Conservation (phyloP, 2,113 vertebrate species). For the Osmerus mordax region DNA sequence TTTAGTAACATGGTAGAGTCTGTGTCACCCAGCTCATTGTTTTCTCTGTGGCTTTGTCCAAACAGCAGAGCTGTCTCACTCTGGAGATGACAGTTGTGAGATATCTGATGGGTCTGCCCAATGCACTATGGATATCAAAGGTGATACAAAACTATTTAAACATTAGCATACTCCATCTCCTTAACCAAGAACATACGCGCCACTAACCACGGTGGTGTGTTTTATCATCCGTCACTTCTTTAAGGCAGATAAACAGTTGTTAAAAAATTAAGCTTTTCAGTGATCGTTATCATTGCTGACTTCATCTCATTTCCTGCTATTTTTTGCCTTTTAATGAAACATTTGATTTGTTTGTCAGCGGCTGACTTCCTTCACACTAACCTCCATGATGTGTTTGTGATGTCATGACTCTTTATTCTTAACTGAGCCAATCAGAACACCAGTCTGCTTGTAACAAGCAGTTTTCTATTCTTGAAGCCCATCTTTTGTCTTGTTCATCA, state of each 20-base stretch:
- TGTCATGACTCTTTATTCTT: constrained; percentile 63
- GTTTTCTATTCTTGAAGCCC: constrained; percentile 59
- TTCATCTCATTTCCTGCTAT: constrained; percentile 56
- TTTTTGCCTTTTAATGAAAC: constrained; percentile 57
- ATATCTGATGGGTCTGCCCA: constrained; percentile 71
- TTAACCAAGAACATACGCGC: constrained; percentile 71
- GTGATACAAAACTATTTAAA: constrained; percentile 75
- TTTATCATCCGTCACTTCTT: constrained; percentile 53
- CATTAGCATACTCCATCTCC: constrained; percentile 62
- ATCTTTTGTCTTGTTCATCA: constrained; percentile 63
- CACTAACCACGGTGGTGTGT: constrained; percentile 72
- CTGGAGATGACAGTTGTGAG: constrained; percentile 70
- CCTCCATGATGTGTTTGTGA: constrained; percentile 57
- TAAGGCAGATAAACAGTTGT: constrained; percentile 42
- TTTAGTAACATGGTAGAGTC: constrained; percentile 41
- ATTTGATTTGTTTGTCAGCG: constrained; percentile 52
- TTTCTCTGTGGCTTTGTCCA: constrained; percentile 79
- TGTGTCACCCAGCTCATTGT: constrained; percentile 66
- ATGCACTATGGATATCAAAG: constrained; percentile 73
- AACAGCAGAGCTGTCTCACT: constrained; percentile 76
- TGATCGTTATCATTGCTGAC: constrained; percentile 46
- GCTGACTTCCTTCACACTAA: constrained; percentile 62
- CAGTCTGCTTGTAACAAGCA: constrained; percentile 53
- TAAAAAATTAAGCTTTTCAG: constrained; percentile 38
- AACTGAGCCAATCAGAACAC: constrained; percentile 36